A percentile compares a stretch with the other conserved stretches of the same genome.
Evolutionary conservation across 2,888 invertebrate genomes (phyloP).

Genomic region (Willowsia nigromaculata): DNA sequence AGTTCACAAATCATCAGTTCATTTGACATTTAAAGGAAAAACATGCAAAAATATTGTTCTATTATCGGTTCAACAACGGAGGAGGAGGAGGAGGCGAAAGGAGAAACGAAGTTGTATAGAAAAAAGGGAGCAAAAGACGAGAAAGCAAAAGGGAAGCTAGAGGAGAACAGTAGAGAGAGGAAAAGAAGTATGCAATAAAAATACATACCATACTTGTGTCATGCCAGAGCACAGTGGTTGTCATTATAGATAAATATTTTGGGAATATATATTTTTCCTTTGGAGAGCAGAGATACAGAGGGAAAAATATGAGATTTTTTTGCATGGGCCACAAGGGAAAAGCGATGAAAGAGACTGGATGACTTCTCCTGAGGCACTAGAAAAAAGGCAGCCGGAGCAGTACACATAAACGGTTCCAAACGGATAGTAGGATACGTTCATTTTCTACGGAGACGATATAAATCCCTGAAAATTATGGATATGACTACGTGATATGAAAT

Average conservation of each 20-base stretch:
- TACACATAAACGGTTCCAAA: background rate
- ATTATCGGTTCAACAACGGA: constrained; percentile 40
- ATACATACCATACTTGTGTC: background rate
- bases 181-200: background rate
- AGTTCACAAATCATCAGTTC: constrained; percentile 71
- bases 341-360: constrained; percentile 39
- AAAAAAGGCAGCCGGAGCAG: background rate
- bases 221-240: background rate
- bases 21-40: constrained; percentile 70
- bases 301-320: constrained; percentile 20
- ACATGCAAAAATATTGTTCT: constrained; percentile 68
- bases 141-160: too few relatives aligned
- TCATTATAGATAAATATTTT: constrained; percentile 41
- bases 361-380: constrained; percentile 58
- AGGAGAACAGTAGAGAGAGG: background rate
- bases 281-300: background rate
- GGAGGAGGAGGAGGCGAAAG: background rate
- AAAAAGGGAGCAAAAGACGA: background rate
- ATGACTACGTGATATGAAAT: constrained; percentile 62
- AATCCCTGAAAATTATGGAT: constrained; percentile 47
- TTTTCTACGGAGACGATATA: background rate
- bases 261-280: background rate
- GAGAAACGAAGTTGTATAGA: background rate
- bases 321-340: constrained; percentile 63
- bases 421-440: background rate